Base-by-base conservation (phyloP, 2,113 vertebrate species). In the Girardinichthys multiradiatus region DNA sequence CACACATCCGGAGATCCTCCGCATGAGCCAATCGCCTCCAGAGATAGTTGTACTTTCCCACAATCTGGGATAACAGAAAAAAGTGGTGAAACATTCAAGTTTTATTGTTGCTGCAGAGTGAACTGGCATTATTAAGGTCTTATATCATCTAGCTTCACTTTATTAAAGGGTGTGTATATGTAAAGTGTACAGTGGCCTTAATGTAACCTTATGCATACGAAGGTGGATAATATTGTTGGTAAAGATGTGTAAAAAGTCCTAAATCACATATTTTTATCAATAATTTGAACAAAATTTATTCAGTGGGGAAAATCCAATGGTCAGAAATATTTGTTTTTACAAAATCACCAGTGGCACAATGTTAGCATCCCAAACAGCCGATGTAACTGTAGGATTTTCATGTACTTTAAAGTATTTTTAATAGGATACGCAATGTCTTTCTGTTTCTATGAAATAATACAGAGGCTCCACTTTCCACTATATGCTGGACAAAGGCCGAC, bases 11-110 rank as follows among this genome's bases (percentile, higher is more conserved):
- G 57, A 64, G 42, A 72, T 79, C 54, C n/a, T 14, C 54, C 31
- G 17, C n/a, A 0, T 31, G 31, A 9, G 27, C 19, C 54, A 1
- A 51, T 70, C 58, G 64, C 75, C 82, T 82, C 51, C 37, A 72
- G 67, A 65, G 70, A 68, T 17, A 75, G 13, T 48, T 64, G 75
- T 81, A 48, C 77, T 79, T 83, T 87, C 85, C 79, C 86, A 86
- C 74, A 84, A 74, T 62, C 66, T 31, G 1, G 67, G 68, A 58
- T 69, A 76, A 68, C 62, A 48, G 26, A 31, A 21, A 74, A 69
- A 65, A 61, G 63, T n/a, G 0, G 13, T 27, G 54, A 62, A 28
- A 59, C 24, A 1, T 51, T 72, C 19, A 2, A 10, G 15, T 35
- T 33, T 54, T 33, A 14, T 29, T 27, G 51, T 51, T 42, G 64